A percentile compares a stretch with the other conserved stretches of the same genome.
These are phyloP conservation scores for Actenoides hombroni DNA, from an alignment of 2,113 vertebrate genomes.

Conservation along the genomic window DNA sequence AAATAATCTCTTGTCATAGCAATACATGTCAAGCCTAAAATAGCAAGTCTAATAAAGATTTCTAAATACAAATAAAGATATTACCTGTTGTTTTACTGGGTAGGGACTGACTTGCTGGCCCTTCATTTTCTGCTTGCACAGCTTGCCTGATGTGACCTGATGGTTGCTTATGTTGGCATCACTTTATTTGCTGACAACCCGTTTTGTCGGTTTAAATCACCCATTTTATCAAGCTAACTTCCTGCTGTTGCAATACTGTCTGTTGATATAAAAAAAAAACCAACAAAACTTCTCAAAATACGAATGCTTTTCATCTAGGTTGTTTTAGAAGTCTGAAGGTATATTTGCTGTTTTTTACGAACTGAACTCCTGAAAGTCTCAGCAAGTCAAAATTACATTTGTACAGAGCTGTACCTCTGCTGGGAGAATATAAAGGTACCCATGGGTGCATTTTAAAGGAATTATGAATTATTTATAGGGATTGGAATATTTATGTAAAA, in stretches of 20 bases:
- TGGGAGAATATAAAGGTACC: neutral
- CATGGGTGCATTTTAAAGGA: neutral
- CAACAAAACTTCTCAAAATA: neutral
- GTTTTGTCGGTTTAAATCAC: slow-evolving; percentile 23
- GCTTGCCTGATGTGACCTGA: slow-evolving; percentile 33
- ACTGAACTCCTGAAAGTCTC: neutral
- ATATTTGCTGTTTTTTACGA: neutral
- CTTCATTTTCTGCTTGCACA: slow-evolving; percentile 36
- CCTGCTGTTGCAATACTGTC: neutral
- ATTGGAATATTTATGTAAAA: neutral
- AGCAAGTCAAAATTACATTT: neutral
- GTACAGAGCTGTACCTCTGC: neutral
- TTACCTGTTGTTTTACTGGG: neutral
- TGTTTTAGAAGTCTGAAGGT: neutral
- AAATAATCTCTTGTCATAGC: neutral
- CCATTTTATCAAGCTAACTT: slow-evolving; percentile 24
- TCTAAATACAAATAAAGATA: neutral
- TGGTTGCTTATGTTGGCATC: slow-evolving; percentile 49
- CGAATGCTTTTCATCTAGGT: neutral
- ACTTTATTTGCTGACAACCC: slow-evolving; percentile 55
- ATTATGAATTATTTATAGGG: neutral
- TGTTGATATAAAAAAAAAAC: neutral
- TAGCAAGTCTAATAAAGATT: neutral
- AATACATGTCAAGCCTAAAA: neutral
- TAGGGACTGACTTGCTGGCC: neutral